Percentiles rank a stretch among this genome's conserved stretches.
These are phyloP conservation scores for Cassiopea xamachana DNA, from an alignment of 30 jellyfish, hydroid and myxozoan species.

Conservation along the genomic window DNA sequence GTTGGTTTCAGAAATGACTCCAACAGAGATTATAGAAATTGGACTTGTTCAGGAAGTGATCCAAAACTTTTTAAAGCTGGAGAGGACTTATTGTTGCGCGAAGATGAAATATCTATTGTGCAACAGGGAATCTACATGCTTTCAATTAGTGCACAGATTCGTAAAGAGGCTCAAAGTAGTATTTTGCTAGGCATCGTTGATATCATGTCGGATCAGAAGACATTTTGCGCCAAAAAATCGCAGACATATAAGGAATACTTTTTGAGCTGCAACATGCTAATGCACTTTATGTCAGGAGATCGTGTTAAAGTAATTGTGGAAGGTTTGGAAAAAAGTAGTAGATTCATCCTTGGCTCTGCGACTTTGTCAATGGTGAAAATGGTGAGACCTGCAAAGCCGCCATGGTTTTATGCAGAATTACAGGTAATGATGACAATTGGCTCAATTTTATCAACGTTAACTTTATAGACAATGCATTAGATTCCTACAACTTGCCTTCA, in stretches of 20 bases:
- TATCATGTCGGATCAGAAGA: neutral
- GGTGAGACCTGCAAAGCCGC: slow-evolving; percentile 44
- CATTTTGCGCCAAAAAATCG: slow-evolving; percentile 15
- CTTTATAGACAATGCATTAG: no score
- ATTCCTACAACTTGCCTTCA: no score
- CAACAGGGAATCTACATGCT: slow-evolving; percentile 35
- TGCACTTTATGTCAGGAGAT: neutral
- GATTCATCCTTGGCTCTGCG: slow-evolving; percentile 7
- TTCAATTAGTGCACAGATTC: slow-evolving; percentile 2
- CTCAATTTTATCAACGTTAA: no score
- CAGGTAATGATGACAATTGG: slow-evolving; percentile 14
- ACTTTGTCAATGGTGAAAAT: slow-evolving; percentile 41
- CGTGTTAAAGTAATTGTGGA: neutral
- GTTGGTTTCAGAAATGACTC: neutral
- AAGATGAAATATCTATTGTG: slow-evolving; percentile 6
- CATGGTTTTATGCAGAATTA: slow-evolving; percentile 66
- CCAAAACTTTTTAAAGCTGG: slow-evolving; percentile 22
- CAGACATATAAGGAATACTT: neutral
- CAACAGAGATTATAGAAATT: neutral
- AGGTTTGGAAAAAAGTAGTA: neutral
- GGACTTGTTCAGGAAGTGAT: slow-evolving; percentile 28
- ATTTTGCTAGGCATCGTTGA: slow-evolving; percentile 30
- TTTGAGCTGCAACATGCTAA: slow-evolving; percentile 30
- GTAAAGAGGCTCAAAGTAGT: neutral
- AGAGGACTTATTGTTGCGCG: neutral